Base-by-base conservation (phyloP, 2,888 invertebrate genomes). In the Cephus rjabovi region DNA sequence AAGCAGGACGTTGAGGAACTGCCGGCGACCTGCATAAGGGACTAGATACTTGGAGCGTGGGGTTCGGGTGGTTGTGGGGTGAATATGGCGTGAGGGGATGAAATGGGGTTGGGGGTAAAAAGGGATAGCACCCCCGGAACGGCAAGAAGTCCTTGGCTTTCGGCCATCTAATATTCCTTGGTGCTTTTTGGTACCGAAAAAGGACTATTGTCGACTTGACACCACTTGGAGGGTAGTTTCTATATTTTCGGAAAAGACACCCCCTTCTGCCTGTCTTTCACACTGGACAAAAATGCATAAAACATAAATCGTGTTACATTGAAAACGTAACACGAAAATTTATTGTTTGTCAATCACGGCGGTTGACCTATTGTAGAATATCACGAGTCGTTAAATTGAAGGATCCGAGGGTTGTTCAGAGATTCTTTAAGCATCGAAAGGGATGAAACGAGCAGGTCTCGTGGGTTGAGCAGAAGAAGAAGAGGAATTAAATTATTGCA, bases 61-160 rank as follows among this genome's bases (percentile, higher is more conserved):
- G 40, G 40, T 56, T 23, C 1, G 75, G 68, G 69, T 56, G 68
- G 71, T 15, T 34, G 11, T 40, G 73, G 69, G 76, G 34, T 74
- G 56, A 74, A 34, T 23, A 74, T 69, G 71, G 37, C 69, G 76
- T 30, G 76, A 75, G 74, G 35, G 77, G 75, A 74, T 56, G 71
- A 56, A 68, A 33, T 56, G 69, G 69, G 56, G 75, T 70, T 69
- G 68, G 74, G 78, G 75, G 79, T 79, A 79, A 83, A 81, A 74
- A 83, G 83, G 82, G 77, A 76, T 82, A 75, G 40, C 1, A 56
- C 40, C 40, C 9, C 40, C 78, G 77, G 82, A 80, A 81, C 75
- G 81, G 83, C 84, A 87, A 86, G 88, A 84, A 84, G 82, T 82
- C 83, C 83, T 87, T 89, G 88, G 88, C 88, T 84, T 78, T 73